Base-by-base conservation (phyloP, 2,888 invertebrate genomes). In the Metacarcinus magister region DNA sequence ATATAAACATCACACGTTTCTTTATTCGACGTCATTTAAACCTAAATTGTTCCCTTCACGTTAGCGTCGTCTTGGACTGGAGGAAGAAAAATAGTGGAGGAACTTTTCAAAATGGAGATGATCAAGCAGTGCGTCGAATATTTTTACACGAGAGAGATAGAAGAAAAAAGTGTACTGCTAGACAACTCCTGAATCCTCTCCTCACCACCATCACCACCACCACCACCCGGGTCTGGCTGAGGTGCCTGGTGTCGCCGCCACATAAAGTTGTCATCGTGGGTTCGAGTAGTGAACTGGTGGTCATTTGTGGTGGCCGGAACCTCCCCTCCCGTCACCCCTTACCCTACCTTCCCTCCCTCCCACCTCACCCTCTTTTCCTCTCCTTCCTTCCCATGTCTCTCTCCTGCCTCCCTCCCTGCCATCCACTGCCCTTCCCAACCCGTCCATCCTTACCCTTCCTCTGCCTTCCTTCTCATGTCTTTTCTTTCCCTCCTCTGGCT, bases 211-310 rank as follows among this genome's bases (percentile, higher is more conserved):
- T 0, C 87, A 32, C 39, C 39, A 48, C 5, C 75, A 8, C n/a
- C 48, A 16, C 43, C 93, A 32, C 75, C 48, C 87, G 44, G 91
- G 91, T 54, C 43, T 43, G 13, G 16, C 28, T 0, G 67, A 19
- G 92, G 44, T 87, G 82, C 82, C 75, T 91, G 67, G 95, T 95
- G 92, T 95, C 92, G 39, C 28, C 82, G n/a, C 13, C 43, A 92
- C 95, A 95, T 95, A 92, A 95, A 95, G 95, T 44, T 95, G 95
- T 95, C 92, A 75, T 95, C 95, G 32, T 67, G 48, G 43, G 54
- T 23, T 67, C 95, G 90, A 67, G 48, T 39, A 87, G 87, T 39
- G 87, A 39, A 32, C 95, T 28, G 23, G 48, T 44, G 95, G 95
- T 95, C 95, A 95, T 91, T 91, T 95, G 95, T 43, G 95, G 95